Percentiles rank a stretch among this genome's conserved stretches.
These are phyloP conservation scores for Porites lobata DNA, from an alignment of 92 coral and sea anemone species.

Conservation along the genomic window DNA sequence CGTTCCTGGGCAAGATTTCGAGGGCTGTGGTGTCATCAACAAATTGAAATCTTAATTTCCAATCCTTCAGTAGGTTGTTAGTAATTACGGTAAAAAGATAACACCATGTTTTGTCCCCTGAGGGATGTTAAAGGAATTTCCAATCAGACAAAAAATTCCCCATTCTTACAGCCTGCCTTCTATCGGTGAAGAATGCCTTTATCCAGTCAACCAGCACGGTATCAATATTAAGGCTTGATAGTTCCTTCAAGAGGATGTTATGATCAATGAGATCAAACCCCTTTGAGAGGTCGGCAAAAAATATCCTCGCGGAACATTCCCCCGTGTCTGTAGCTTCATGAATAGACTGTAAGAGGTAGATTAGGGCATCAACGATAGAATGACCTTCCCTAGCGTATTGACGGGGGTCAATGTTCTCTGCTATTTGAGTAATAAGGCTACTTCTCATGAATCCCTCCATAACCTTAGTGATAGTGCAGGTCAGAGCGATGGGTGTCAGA, in stretches of 20 bases:
- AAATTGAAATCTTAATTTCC: slow-evolving; percentile 39
- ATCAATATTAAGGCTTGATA: slow-evolving; percentile 21
- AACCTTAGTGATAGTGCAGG: slow-evolving; percentile 41
- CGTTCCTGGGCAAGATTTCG: no score
- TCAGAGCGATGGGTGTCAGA: slow-evolving; percentile 5
- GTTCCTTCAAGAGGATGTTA: slow-evolving; percentile 32
- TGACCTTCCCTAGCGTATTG: slow-evolving; percentile 45
- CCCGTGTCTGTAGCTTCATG: slow-evolving; percentile 44
- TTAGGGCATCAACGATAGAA: slow-evolving; percentile 30
- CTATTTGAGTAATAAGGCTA: slow-evolving; percentile 40
- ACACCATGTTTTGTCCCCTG: slow-evolving; percentile 66
- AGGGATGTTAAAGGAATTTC: slow-evolving; percentile 54
- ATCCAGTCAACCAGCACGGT: slow-evolving; percentile 55
- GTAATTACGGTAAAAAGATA: slow-evolving; percentile 40
- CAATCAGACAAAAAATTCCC: slow-evolving; percentile 36
- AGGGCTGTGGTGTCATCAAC: slow-evolving; percentile 54
- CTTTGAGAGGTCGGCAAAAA: slow-evolving; percentile 65
- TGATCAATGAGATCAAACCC: slow-evolving; percentile 66
- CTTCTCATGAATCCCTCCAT: slow-evolving; percentile 51
- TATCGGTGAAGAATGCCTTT: slow-evolving; percentile 42
- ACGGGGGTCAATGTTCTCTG: slow-evolving; percentile 46
- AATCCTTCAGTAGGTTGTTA: slow-evolving; percentile 32
- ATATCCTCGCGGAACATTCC: slow-evolving; percentile 47
- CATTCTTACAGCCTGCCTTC: slow-evolving; percentile 53
- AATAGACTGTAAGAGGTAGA: slow-evolving; percentile 49